Base-by-base conservation (phyloP, 2,113 vertebrate species). In the Albula glossodonta region DNA sequence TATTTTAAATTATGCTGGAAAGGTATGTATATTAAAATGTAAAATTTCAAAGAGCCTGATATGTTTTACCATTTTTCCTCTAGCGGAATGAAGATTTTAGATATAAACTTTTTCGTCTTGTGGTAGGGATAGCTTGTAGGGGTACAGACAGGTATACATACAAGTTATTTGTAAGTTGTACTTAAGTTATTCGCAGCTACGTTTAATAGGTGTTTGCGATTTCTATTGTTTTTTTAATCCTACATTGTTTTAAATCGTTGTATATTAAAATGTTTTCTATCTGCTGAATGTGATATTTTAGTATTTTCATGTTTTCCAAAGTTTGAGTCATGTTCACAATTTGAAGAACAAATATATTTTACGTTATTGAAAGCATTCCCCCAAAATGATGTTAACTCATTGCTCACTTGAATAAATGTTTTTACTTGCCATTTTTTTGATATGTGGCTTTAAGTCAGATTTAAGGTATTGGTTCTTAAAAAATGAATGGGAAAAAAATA, bases 181-280 rank as follows among this genome's bases (percentile, higher is more conserved):
- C 89, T 84, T 88, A 88, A 90, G 84, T 86, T 90, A 89, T 90
- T 81, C 83, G 56, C 88, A 89, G 87, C 84, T 66, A 88, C 84
- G 25, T 88, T 83, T 86, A 88, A 88, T 91, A 86, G 56, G 91
- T 92, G 90, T 90, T 88, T 92, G 91, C 94, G 91, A 88, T 92
- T 89, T 87, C 81, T 92, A 84, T 94, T 94, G 92, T 94, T 95
- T 94, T 94, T 94, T 94, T 95, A 93, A 88, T 91, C 90, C 88
- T 63, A 79, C 90, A 86, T 94, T 94, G 94, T 96, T 95, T 94
- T 91, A 92, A 95, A 91, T 91, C 86, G 90, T 92, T 96, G 94
- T 95, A 94, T 90, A 96, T 96, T 96, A 96, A 96, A 96, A 94
- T 93, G 93, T 95, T 96, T 96, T 96, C 92, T 96, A 96, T 95